Base-by-base conservation (phyloP, 2,113 vertebrate species). In the Bubo blakistoni region DNA sequence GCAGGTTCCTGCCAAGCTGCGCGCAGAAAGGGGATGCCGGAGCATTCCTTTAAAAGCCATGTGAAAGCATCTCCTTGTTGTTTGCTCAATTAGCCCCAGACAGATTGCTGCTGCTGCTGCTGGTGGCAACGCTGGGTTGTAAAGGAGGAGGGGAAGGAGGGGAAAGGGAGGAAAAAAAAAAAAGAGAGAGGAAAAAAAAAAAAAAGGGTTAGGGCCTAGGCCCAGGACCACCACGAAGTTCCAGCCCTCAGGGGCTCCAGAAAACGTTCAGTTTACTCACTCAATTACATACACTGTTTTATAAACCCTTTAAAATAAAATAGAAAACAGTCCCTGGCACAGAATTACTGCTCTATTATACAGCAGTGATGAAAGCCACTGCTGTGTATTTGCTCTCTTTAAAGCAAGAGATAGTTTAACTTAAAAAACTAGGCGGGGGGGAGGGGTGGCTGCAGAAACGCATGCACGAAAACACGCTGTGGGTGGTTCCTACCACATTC, bases 201-300 rank as follows among this genome's bases (percentile, higher is more conserved):
- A 92, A 93, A 96, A 96, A 95, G 88, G 90, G 94, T 95, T 95
- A 97, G 93, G 96, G 97, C 98, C 96, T 95, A 97, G 97, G 96
- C 98, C 96, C 92, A 94, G 95, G 98, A 98, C 98, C 97, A 98
- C 97, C 98, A 98, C 93, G 98, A 98, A 98, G 97, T 93, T 95
- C 92, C 94, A 96, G 95, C 89, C 97, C 94, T 96, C 82, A 94
- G 95, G 96, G 96, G 95, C 93, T 94, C 92, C 94, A 95, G 94
- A 97, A 98, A 96, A 97, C 86, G 73, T 97, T 97, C 82, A 96
- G 95, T 97, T 98, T 97, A 96, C 92, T 96, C 96, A 97, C 97
- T 97, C 97, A 97, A 96, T 97, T 97, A 97, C 83, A 96, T 96
- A 96, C 92, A 90, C 96, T 95, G 92, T 96, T 97, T 97, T 97